These are phyloP conservation scores for Aculops lycopersici DNA, from an alignment of 1,140 invertebrate genomes.

Conservation along the genomic window DNA sequence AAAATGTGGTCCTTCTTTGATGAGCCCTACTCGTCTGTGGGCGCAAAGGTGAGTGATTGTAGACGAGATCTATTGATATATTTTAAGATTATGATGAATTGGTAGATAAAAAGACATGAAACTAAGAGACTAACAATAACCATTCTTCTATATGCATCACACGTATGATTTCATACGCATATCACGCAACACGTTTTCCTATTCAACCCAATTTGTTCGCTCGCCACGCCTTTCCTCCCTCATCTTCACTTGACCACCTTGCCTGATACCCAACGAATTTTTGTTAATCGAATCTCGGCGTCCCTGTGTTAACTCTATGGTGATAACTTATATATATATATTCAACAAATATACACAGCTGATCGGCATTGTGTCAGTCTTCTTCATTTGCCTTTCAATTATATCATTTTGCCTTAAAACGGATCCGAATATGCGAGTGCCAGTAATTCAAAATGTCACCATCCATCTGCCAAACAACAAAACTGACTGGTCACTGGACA, in stretches of 20 bases:
- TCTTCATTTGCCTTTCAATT: conserved; percentile 68
- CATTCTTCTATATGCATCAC: not conserved
- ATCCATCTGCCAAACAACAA: conserved; percentile 11
- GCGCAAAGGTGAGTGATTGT: conserved; percentile 26
- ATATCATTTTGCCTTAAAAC: conserved; percentile 78
- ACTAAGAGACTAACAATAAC: not conserved
- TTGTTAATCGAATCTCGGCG: too few species aligned
- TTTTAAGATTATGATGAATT: not conserved
- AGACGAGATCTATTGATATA: not conserved
- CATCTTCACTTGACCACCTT: too few species aligned
- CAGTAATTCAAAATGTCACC: conserved; percentile 23
- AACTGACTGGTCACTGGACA: conserved; percentile 20
- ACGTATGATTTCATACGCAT: too few species aligned
- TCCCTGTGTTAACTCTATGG: too few species aligned
- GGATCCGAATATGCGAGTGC: conserved; percentile 45
- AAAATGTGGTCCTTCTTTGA: conserved; percentile 64
- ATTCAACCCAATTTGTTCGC: too few species aligned
- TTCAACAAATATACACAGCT: too few species aligned
- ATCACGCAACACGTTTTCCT: too few species aligned
- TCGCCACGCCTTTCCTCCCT: too few species aligned
- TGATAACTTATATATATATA: too few species aligned
- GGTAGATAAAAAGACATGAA: not conserved
- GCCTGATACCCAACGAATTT: too few species aligned
- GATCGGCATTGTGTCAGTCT: conserved; percentile 50
- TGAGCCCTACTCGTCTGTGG: conserved; percentile 50